These are phyloP conservation scores for Vidua macroura DNA, from an alignment of 2,113 vertebrate species.

Conservation along the genomic window DNA sequence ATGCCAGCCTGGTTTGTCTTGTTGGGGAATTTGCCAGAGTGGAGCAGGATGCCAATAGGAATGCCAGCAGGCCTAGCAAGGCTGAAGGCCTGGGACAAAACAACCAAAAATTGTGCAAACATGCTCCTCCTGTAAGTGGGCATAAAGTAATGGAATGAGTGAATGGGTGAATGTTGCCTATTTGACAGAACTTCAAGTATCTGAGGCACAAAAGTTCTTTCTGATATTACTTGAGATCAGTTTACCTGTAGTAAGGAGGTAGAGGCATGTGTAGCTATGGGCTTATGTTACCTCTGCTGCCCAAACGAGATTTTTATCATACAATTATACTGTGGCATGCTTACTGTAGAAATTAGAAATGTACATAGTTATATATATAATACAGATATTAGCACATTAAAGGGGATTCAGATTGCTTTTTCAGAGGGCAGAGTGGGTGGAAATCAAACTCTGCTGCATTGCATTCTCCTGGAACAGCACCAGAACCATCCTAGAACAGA, in stretches of 20 bases:
- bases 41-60: not conserved
- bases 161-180: not conserved
- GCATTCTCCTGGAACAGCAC: not conserved
- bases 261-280: not conserved
- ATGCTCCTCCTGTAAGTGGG: not conserved
- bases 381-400: not conserved
- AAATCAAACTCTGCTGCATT: not conserved
- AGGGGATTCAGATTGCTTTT: not conserved
- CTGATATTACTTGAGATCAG: not conserved
- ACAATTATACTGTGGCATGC: not conserved
- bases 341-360: not conserved
- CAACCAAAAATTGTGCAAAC: not conserved
- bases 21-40: no score
- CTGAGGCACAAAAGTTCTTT: not conserved
- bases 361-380: not conserved
- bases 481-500: not conserved
- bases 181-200: not conserved
- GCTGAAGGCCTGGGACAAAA: not conserved
- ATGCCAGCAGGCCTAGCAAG: not conserved
- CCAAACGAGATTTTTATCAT: not conserved
- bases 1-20: not conserved
- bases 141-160: not conserved
- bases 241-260: not conserved
- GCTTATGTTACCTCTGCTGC: not conserved
- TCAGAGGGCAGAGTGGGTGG: slow-evolving; percentile 21